phyloP scores from a whole-genome alignment of 2,113 vertebrate genomes.

The Dolichallabes microphthalmus region DNA sequence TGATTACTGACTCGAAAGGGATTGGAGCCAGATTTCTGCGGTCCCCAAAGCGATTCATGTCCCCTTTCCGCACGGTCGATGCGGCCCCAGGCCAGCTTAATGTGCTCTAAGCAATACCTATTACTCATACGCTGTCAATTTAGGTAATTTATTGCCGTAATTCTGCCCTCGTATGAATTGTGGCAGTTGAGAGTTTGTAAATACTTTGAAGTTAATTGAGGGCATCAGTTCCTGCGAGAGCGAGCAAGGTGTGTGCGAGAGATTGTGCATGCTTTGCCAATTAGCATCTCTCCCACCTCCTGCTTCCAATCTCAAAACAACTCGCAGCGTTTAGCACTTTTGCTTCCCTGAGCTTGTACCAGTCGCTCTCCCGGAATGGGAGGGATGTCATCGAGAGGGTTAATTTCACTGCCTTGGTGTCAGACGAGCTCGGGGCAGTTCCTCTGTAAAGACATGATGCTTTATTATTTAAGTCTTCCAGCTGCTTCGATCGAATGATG shows the following conservation, averaged over 20 bases:
- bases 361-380: background rate
- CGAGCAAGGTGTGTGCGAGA: slow-evolving; percentile 33
- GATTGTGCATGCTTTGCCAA: slow-evolving; percentile 45
- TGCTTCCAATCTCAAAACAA: slow-evolving; percentile 44
- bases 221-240: slow-evolving; percentile 51
- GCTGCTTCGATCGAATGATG: background rate
- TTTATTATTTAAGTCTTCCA: slow-evolving; percentile 37
- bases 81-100: slow-evolving; percentile 36
- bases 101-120: slow-evolving; percentile 56
- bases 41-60: slow-evolving; percentile 33
- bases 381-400: slow-evolving; percentile 30
- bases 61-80: slow-evolving; percentile 30
- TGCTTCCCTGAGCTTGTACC: background rate
- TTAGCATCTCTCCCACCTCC: slow-evolving; percentile 51
- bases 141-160: slow-evolving; percentile 59
- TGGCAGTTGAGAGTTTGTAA: slow-evolving; percentile 56
- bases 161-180: slow-evolving; percentile 51
- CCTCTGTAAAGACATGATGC: background rate
- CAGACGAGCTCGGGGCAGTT: background rate
- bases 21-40: slow-evolving; percentile 26
- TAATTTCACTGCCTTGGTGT: slow-evolving; percentile 26
- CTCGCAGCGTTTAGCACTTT: slow-evolving; percentile 32
- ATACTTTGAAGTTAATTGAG: slow-evolving; percentile 61
- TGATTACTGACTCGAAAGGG: slow-evolving; percentile 44
- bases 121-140: slow-evolving; percentile 61